phyloP scores from a whole-genome alignment of 2,888 invertebrate genomes.

The Athetis lepigone region DNA sequence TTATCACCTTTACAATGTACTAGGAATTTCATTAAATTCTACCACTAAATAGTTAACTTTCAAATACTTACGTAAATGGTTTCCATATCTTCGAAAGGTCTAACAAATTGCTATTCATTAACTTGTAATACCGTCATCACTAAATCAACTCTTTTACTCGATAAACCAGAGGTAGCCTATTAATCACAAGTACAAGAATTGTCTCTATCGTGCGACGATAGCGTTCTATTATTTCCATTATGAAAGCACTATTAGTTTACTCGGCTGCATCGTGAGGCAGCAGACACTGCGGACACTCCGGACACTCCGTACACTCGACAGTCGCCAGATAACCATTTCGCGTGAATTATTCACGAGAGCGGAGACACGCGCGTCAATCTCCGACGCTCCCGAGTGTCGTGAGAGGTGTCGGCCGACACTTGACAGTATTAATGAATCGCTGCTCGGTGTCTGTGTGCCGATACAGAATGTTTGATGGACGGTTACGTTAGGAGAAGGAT shows the following conservation, averaged over 20 bases:
- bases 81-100: constrained; percentile 37
- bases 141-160: constrained; percentile 43
- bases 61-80: constrained; percentile 27
- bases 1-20: not conserved
- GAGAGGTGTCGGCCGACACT: constrained; percentile 61
- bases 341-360: constrained; percentile 71
- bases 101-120: constrained; percentile 48
- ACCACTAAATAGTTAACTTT: constrained; percentile 1
- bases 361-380: constrained; percentile 66
- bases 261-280: constrained; percentile 31
- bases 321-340: constrained; percentile 61
- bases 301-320: constrained; percentile 56
- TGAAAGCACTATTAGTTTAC: constrained; percentile 46
- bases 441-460: constrained; percentile 40
- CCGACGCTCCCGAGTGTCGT: constrained; percentile 53
- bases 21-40: not conserved
- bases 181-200: constrained; percentile 58
- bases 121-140: constrained; percentile 40
- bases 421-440: constrained; percentile 64
- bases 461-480: constrained; percentile 39
- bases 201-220: constrained; percentile 58
- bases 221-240: constrained; percentile 62
- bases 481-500: constrained; percentile 21
- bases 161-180: constrained; percentile 51
- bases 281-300: constrained; percentile 27